These are phyloP conservation scores for Ceratoteleas bidentatus DNA, from an alignment of 1,140 invertebrate genomes.

Conservation along the genomic window DNA sequence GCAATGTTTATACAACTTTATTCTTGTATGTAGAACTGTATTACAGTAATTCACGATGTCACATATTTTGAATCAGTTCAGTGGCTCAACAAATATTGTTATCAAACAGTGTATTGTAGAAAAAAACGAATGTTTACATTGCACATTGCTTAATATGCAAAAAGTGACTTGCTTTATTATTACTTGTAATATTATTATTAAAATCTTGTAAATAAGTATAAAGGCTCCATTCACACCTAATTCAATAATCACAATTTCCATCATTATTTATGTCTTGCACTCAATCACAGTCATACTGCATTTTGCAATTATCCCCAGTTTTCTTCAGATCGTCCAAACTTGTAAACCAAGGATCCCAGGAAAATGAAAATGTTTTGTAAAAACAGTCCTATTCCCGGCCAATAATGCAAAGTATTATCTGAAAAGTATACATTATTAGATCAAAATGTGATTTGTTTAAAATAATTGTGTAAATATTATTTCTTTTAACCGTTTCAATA, in stretches of 20 bases:
- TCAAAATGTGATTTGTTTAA: too few relatives aligned
- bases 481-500: too few relatives aligned
- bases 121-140: not conserved
- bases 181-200: not conserved
- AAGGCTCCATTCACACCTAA: not conserved
- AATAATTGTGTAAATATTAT: too few relatives aligned
- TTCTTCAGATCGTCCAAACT: constrained; percentile 97
- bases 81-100: not conserved
- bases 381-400: constrained; percentile 95
- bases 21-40: too few relatives aligned
- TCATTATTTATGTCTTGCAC: not conserved
- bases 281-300: not conserved
- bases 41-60: too few relatives aligned
- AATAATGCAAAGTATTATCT: constrained; percentile 80
- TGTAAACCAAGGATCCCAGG: constrained; percentile 93
- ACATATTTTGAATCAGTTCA: not conserved
- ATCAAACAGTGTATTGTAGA: not conserved
- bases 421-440: too few relatives aligned
- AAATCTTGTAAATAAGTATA: not conserved
- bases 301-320: constrained; percentile 83
- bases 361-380: constrained; percentile 98
- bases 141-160: not conserved
- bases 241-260: not conserved
- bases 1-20: too few relatives aligned
- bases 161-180: not conserved